A percentile compares a stretch with the other conserved stretches of the same genome.
Evolutionary conservation across 1,140 invertebrate species (phyloP).

Genomic region (Doryteuthis pealeii): DNA sequence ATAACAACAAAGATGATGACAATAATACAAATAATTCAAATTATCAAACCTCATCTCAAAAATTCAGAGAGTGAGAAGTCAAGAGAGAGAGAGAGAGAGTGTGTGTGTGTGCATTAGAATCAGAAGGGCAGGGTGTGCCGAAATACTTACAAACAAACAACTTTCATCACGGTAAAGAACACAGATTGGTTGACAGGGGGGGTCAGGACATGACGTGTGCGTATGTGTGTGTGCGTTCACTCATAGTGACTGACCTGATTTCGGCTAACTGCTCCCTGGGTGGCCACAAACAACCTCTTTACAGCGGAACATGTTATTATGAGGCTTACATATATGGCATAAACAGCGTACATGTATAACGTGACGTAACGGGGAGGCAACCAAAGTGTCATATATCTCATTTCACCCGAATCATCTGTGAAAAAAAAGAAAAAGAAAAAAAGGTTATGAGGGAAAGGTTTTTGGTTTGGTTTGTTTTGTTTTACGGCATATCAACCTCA

Average conservation of each 20-base stretch:
- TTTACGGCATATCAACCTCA: too few relatives aligned
- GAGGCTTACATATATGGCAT: background rate
- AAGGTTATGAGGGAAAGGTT: background rate
- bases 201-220: too few relatives aligned
- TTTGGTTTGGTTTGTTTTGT: background rate
- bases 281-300: background rate
- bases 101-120: too few relatives aligned
- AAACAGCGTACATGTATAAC: constrained; percentile 38
- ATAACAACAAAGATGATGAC: too few relatives aligned
- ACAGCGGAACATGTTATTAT: background rate
- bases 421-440: constrained; percentile 14
- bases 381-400: constrained; percentile 47
- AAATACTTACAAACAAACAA: too few relatives aligned
- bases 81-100: too few relatives aligned
- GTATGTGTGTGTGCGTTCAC: constrained; percentile 1
- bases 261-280: constrained; percentile 13
- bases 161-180: too few relatives aligned
- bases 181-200: too few relatives aligned
- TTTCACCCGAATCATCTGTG: constrained; percentile 37
- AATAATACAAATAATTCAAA: too few relatives aligned
- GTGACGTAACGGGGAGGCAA: constrained; percentile 41
- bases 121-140: too few relatives aligned
- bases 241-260: constrained; percentile 3
- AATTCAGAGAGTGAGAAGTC: too few relatives aligned
- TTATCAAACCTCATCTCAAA: too few relatives aligned